These are phyloP conservation scores for Artibeus jamaicensis DNA, from an alignment of 2,797 vertebrate genomes.

Conservation along the genomic window DNA sequence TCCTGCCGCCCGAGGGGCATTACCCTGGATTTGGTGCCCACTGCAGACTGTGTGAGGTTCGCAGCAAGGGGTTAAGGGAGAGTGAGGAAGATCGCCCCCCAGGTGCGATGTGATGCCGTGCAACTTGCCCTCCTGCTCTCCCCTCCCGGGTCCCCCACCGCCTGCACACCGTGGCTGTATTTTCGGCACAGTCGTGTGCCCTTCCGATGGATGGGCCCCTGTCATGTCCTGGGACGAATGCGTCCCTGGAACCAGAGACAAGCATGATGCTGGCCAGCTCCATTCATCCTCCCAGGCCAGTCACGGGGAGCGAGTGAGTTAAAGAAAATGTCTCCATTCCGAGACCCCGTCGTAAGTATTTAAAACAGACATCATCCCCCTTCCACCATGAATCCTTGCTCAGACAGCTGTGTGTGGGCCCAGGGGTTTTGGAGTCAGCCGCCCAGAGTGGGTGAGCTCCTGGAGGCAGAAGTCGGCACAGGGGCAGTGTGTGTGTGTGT, in stretches of 20 bases:
- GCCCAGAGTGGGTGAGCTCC: neutral
- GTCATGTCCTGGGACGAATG: neutral
- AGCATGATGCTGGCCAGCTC: neutral
- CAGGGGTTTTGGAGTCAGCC: neutral
- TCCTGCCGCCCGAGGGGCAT: neutral
- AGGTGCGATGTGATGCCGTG: neutral
- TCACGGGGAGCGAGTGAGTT: neutral
- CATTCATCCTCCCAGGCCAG: no score
- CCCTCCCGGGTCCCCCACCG: neutral
- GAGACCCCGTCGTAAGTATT: neutral
- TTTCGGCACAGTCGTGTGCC: neutral
- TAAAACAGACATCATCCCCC: neutral
- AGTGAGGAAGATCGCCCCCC: neutral
- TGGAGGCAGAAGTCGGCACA: neutral
- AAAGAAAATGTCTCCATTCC: neutral
- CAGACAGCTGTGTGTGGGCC: neutral
- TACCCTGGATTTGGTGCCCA: neutral
- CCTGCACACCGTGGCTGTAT: neutral
- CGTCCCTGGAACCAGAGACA: neutral
- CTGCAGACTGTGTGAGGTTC: neutral
- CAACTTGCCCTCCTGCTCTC: neutral
- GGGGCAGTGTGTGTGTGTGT: neutral
- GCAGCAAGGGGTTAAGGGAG: neutral
- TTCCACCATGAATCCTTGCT: neutral
- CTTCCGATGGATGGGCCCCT: neutral